These are phyloP conservation scores for Spea hammondii DNA, from an alignment of 2,797 vertebrate genomes.

Conservation along the genomic window DNA sequence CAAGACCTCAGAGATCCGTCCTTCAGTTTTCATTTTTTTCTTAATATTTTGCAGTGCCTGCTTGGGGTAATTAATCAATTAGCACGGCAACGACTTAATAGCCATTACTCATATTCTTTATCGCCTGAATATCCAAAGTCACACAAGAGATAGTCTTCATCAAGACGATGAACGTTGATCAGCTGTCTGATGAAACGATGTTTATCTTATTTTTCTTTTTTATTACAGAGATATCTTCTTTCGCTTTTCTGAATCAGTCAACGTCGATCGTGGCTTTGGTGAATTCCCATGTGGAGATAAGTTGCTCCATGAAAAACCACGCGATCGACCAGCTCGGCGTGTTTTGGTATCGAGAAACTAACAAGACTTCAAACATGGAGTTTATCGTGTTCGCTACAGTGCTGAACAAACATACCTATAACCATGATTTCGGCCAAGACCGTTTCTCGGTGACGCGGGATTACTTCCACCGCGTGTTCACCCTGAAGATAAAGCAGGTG, in stretches of 20 bases:
- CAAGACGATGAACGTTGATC: too few relatives aligned
- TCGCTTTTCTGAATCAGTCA: conserved; percentile 9
- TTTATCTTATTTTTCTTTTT: background rate
- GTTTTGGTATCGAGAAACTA: conserved; percentile 62
- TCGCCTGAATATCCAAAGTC: too few relatives aligned
- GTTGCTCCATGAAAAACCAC: conserved; percentile 56
- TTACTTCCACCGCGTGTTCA: conserved; percentile 7
- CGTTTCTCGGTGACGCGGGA: conserved; percentile 45
- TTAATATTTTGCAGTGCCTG: too few relatives aligned
- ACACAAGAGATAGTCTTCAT: too few relatives aligned
- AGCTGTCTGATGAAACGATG: background rate
- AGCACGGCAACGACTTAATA: too few relatives aligned
- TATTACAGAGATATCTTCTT: conserved; percentile 3
- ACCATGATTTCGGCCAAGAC: accelerated
- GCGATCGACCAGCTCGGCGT: conserved; percentile 48
- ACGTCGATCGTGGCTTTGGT: conserved; percentile 46
- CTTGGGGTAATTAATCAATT: too few relatives aligned
- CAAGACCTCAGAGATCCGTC: too few relatives aligned
- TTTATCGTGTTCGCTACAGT: conserved; percentile 56
- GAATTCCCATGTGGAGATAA: conserved; percentile 18
- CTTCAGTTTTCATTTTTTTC: too few relatives aligned
- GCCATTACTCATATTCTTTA: too few relatives aligned
- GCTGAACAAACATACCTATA: accelerated
- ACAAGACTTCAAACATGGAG: background rate
- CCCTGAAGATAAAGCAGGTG: conserved; percentile 58